Percentiles rank a stretch among this genome's conserved stretches.
These are phyloP conservation scores for Spea bombifrons DNA, from an alignment of 2,113 vertebrate species.

Conservation along the genomic window DNA sequence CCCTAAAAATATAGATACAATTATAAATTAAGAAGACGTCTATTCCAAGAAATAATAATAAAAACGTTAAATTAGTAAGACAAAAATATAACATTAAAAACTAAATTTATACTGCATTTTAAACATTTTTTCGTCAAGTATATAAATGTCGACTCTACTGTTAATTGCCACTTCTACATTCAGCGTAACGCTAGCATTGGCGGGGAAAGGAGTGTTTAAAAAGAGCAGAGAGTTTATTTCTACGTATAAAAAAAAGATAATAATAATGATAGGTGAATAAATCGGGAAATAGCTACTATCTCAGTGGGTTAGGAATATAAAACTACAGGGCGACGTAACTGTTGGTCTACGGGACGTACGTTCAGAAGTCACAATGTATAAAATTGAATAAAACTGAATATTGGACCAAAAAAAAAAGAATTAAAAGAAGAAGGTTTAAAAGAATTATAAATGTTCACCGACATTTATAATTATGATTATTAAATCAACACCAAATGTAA, in stretches of 20 bases:
- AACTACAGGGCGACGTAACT: too few species aligned
- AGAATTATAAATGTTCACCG: too few species aligned
- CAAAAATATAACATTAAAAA: constrained; percentile 18
- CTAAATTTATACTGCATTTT: constrained; percentile 10
- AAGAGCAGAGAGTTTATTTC: neutral
- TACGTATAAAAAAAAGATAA: neutral
- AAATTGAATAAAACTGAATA: too few species aligned
- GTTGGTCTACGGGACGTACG: too few species aligned
- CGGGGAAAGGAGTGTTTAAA: neutral
- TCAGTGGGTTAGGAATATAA: too few species aligned
- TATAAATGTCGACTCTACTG: neutral
- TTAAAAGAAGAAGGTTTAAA: too few species aligned
- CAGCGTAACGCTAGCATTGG: neutral
- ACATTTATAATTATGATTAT: too few species aligned
- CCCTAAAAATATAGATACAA: neutral
- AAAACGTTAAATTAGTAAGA: constrained; percentile 42
- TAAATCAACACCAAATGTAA: too few species aligned
- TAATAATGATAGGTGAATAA: neutral
- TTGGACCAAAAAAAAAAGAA: too few species aligned
- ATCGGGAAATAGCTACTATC: too few species aligned
- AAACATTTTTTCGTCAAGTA: neutral
- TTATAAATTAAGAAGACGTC: constrained; percentile 21
- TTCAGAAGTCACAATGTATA: too few species aligned
- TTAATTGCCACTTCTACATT: neutral
- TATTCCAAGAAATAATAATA: constrained; percentile 8